Evolutionary conservation across 2,888 invertebrate genomes (phyloP), one percentile per base, ranked within the genome.

Genomic region (Calameuta pallipes): DNA sequence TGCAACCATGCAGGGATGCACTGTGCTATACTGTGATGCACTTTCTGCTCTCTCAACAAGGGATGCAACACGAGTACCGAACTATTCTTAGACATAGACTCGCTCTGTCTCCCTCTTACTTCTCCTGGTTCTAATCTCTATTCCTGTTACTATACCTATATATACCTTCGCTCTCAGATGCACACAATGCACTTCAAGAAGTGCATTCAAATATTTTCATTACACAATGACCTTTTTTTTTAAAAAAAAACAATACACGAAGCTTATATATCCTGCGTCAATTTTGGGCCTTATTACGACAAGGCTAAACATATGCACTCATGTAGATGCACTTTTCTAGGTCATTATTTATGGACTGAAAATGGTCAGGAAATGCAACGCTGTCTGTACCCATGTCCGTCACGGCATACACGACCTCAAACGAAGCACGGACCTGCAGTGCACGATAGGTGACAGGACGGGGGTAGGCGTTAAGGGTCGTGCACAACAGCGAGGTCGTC

Each of bases 381-480:
- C 56, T 56, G 56, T 56, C 56, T 56, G 23, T 56, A 23, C 1
- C 15, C 12, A 9, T 2, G 23, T 23, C 0, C 56, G 56, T 56
- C 56, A 56, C 56, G 56, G 23, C 9, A 56, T 56, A 23, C 9
- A 9, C 56, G 56, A 56, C 56, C 23, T 56, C 56, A 56, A 56
- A 9, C 56, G 56, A 23, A 56, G 6, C 23, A 9, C 23, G 76
- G 78, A 76, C 41, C 76, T 41, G 75, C 73, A 78, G 75, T 77
- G 69, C 11, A 35, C 76, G 73, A 79, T 76, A 77, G n/a, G 69
- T 71, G 37, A 33, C 71, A 73, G 31, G 36, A 75, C 33, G 76
- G 33, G 78, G 79, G 77, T 82, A 78, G 77, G 80, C 81, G 75
- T 80, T 75, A 70, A 56, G 23, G 56, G 56, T 56, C 56, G 56